Base-by-base conservation (phyloP, 2,888 invertebrate genomes). In the Trichopria drosophilae region DNA sequence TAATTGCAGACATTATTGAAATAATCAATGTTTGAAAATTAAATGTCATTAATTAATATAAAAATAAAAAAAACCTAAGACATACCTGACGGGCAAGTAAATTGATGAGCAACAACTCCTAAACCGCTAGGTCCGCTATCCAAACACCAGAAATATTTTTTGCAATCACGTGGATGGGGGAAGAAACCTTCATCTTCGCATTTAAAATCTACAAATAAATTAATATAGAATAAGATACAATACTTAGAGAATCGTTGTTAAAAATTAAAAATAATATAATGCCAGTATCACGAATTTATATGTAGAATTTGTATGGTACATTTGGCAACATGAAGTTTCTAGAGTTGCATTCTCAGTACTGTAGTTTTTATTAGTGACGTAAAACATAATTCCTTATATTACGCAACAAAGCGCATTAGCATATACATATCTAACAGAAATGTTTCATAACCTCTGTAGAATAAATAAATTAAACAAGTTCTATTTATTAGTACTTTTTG, bases 121-220 rank as follows among this genome's bases (percentile, higher is more conserved):
- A 92, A 80, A 66, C 92, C 89, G 0, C 93, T 90, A 1, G 93
- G 88, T 3, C 91, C 91, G 64, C 87, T 90, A 71, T 92, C 92
- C 58, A 94, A 78, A 70, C 94, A 94, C 93, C 94, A 94, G 78
- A 90, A 94, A 71, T 94, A 94, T 72, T 93, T 93, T 73, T 93
- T 92, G 76, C 94, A 94, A 75, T 94, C 93, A 29, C 90, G 83
- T 0, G 93, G 93, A 77, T 94, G 93, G 12, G 87, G 86, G 78
- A 86, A 94, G 79, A 94, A 94, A 3, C 94, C 94, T 79, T 94
- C 94, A 58, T 94, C 93, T 64, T 85, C 87, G 72, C 94, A 94
- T 71, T 90, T 90, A 76, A 94, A 94, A 69, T 90, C 92, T 87
- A 76, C 6, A 71, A 73, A 58, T 48, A 35, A 22, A 47, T 10